Evolutionary conservation across 2,797 vertebrate genomes (phyloP).

Genomic region (Bucorvus abyssinicus): DNA sequence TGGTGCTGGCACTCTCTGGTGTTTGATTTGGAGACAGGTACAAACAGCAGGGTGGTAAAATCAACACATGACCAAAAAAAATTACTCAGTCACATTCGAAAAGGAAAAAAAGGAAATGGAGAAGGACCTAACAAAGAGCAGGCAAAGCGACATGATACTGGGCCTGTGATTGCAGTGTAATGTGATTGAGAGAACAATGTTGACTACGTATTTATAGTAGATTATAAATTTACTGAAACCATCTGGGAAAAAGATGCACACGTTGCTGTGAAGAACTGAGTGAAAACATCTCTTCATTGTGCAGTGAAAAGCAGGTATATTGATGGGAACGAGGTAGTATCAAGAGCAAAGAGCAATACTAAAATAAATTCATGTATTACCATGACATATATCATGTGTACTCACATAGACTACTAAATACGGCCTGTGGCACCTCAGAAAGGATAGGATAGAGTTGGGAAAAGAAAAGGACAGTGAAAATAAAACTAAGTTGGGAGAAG

Average conservation of each 20-base stretch:
- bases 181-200: neutral
- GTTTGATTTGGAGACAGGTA: slow-evolving; percentile 33
- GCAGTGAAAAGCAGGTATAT: neutral
- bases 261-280: neutral
- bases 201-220: neutral
- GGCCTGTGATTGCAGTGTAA: neutral
- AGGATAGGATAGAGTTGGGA: neutral
- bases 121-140: neutral
- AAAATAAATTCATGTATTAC: neutral
- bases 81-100: neutral
- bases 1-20: neutral
- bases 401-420: neutral
- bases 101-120: neutral
- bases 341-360: neutral
- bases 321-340: neutral
- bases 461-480: neutral
- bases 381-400: neutral
- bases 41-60: slow-evolving; percentile 11
- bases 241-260: neutral
- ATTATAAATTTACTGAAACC: neutral
- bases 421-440: neutral
- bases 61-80: slow-evolving; percentile 20
- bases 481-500: neutral
- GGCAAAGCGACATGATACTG: neutral
- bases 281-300: neutral